Evolutionary conservation across 2,113 vertebrate species (phyloP), one percentile per base, ranked within the genome.

Genomic region (Chionis minor): DNA sequence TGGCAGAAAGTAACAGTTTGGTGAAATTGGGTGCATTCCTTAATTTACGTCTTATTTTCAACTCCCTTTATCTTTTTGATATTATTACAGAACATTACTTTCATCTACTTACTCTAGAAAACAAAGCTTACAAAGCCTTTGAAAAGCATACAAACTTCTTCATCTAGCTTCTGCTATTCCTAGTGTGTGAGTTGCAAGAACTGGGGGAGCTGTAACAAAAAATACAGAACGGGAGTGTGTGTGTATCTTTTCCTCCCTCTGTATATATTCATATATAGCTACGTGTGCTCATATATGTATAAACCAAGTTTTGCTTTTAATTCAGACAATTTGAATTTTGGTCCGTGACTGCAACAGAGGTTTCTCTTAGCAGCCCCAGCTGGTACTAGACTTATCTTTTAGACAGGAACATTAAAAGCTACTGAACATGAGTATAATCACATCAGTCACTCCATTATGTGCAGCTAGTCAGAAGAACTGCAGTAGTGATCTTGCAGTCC

Each of bases 321-420:
- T 70, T 73, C 59, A 80, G 26, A 62, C 24, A 78, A 73, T 21
- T 61, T n/a, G 32, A 81, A 58, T 88, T 81, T 32, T 49, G 7
- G 18, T 23, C 54, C 54, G 14, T 56, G 33, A 69, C 14, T 47
- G 40, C 62, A 83, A 33, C 2, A 56, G 28, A 56, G 10, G 55
- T 81, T 86, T 96, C 59, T 91, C 45, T 70, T 42, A 78, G 80
- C 65, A 88, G 40, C 30, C 27, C 52, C 55, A 93, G 67, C 73
- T 91, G 33, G 66, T 51, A 69, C 66, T 9, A 51, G 70, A 66
- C 8, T 86, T 42, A 22, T 51, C 33, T 52, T 86, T 81, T 91
- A 62, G 42, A 44, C 9, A 74, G 61, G 38, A 89, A 67, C 16
- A 75, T 33, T 44, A 71, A 74, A 84, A 91, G n/a, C 63, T 52